phyloP scores from a whole-genome alignment of 2,888 invertebrate genomes.

The Hemithea aestivaria region DNA sequence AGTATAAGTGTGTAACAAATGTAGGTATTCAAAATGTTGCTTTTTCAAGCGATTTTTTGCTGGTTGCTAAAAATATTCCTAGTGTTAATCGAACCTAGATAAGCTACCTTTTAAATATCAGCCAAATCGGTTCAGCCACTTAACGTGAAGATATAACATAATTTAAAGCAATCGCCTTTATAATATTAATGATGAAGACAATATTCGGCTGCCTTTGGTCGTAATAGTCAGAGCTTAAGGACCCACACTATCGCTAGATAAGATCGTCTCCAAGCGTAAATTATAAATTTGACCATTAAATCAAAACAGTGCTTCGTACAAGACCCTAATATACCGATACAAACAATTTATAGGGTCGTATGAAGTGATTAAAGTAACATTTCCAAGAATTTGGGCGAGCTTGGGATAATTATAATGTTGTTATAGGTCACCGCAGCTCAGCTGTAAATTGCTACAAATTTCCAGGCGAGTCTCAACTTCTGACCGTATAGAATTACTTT shows the following conservation, averaged over 20 bases:
- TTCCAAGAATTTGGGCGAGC: slow-evolving; percentile 54
- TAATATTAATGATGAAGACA: no score
- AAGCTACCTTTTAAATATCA: no score
- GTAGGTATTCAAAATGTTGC: no score
- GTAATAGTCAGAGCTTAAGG: neutral
- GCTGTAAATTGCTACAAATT: slow-evolving; percentile 21
- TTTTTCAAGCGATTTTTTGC: no score
- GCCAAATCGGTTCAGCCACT: no score
- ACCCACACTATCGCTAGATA: slow-evolving; percentile 1
- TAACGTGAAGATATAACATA: no score
- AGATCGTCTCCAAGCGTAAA: slow-evolving; percentile 35
- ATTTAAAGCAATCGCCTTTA: no score
- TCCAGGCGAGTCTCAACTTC: slow-evolving; percentile 6
- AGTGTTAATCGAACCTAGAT: no score
- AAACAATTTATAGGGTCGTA: slow-evolving; percentile 60
- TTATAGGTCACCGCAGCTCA: slow-evolving; percentile 52
- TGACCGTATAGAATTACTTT: neutral
- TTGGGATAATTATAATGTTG: slow-evolving; percentile 64
- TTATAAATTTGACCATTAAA: slow-evolving; percentile 51
- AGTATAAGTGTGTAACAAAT: no score
- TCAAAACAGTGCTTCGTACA: slow-evolving; percentile 51
- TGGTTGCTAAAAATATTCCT: no score
- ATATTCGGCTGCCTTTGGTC: no score
- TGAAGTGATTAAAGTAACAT: slow-evolving; percentile 75
- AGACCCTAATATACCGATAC: slow-evolving; percentile 57